Percentiles rank a stretch among this genome's conserved stretches.
Evolutionary conservation across 2,797 vertebrate species (phyloP).

Genomic region (Merluccius polli): DNA sequence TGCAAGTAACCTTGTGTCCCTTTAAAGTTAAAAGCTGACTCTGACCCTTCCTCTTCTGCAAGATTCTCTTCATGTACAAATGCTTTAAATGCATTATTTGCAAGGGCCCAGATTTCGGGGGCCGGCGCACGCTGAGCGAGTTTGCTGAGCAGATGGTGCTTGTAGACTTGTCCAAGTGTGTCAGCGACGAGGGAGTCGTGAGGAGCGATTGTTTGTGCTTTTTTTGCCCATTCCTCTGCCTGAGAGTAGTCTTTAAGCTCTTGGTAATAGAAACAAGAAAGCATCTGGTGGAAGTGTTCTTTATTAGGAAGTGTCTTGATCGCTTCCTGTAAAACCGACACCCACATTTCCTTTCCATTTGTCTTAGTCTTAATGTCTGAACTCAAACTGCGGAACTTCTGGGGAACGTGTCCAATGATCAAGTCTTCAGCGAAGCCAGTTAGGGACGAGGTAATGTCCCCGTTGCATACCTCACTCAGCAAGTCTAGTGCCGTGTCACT

Average conservation of each 20-base stretch:
- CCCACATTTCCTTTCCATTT: not conserved
- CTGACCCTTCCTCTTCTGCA: conserved; percentile 21
- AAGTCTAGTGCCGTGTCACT: conserved; percentile 28
- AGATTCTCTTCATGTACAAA: conserved; percentile 32
- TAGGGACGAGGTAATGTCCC: not conserved
- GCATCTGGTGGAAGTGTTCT: conserved; percentile 29
- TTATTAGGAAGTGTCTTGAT: accelerated
- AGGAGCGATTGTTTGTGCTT: not conserved
- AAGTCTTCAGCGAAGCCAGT: conserved; percentile 34
- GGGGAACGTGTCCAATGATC: too few relatives aligned
- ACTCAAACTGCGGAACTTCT: too few relatives aligned
- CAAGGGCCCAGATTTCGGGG: not conserved
- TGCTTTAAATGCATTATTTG: not conserved
- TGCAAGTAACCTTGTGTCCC: conserved; percentile 27
- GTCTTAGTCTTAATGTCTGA: not conserved
- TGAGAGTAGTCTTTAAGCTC: not conserved
- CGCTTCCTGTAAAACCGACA: conserved; percentile 9
- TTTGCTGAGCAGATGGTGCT: conserved; percentile 22
- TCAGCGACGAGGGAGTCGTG: conserved; percentile 34
- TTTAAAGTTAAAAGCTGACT: conserved; percentile 16
- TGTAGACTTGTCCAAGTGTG: conserved; percentile 46
- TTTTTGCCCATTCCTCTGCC: conserved; percentile 23
- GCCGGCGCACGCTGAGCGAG: accelerated
- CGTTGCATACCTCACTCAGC: accelerated
- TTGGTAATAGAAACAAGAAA: conserved; percentile 27